Evolutionary conservation across 2,113 vertebrate genomes (phyloP).

Genomic region (Chinchilla lanigera): DNA sequence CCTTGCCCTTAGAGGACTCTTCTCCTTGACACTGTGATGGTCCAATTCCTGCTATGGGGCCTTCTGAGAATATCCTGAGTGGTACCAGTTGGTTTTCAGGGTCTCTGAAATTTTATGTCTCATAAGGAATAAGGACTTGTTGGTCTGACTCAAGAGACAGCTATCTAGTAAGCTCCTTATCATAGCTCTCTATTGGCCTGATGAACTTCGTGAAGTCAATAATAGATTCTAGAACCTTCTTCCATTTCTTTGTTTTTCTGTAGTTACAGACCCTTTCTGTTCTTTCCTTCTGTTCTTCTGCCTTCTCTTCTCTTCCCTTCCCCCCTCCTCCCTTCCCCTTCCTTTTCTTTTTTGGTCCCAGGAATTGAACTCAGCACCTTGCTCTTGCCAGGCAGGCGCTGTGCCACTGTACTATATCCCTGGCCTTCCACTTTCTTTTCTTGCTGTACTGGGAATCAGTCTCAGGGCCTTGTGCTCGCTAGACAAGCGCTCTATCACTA

Average conservation of each 20-base stretch:
- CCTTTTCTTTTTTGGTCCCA: not conserved
- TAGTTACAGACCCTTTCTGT: not conserved
- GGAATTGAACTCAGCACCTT: too few species aligned
- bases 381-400: too few species aligned
- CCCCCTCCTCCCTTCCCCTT: not conserved
- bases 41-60: not conserved
- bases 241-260: not conserved
- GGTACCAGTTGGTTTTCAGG: not conserved
- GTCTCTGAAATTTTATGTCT: constrained; percentile 22
- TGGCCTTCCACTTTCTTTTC: not conserved
- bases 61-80: not conserved
- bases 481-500: not conserved
- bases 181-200: not conserved
- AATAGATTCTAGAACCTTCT: constrained; percentile 4
- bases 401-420: too few species aligned
- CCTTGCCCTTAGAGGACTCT: not conserved
- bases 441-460: not conserved
- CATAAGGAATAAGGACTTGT: not conserved
- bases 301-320: not conserved
- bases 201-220: not conserved
- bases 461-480: not conserved
- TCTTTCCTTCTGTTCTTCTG: not conserved
- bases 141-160: not conserved
- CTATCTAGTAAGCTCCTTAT: not conserved
- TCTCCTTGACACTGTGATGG: not conserved